Conservation (phyloP, 2,888 invertebrate genomes). For the Sepioteuthis lessoniana region DNA sequence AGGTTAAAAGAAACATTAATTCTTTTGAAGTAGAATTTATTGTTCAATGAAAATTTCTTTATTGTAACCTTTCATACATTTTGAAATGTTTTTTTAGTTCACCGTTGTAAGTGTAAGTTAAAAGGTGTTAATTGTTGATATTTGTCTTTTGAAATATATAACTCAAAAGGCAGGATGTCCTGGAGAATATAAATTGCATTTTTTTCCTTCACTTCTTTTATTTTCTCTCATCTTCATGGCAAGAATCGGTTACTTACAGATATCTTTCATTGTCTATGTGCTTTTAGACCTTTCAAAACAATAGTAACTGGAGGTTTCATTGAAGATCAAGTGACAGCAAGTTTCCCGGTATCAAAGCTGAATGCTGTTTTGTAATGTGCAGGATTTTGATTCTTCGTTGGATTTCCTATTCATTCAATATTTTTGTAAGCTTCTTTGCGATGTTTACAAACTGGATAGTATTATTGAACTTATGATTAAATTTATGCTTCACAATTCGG, state of each 20-base stretch:
- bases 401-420: no score
- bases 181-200: background rate
- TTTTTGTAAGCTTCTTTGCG: no score
- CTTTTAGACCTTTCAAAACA: no score
- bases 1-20: background rate
- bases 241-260: background rate
- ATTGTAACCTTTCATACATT: constrained; percentile 21
- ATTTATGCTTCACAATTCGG: no score
- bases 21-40: background rate
- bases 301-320: no score
- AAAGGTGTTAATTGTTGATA: constrained; percentile 33
- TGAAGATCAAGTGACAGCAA: no score
- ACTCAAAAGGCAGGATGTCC: background rate
- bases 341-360: no score
- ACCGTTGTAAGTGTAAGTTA: background rate
- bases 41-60: background rate
- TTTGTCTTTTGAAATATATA: background rate
- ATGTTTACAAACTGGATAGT: no score
- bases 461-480: no score
- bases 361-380: no score
- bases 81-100: background rate
- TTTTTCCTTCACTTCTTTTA: background rate
- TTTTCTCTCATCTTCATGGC: background rate
- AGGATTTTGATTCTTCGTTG: no score
- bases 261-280: no score